Base-by-base conservation (phyloP, 2,113 vertebrate genomes). In the Penelope pileata region DNA sequence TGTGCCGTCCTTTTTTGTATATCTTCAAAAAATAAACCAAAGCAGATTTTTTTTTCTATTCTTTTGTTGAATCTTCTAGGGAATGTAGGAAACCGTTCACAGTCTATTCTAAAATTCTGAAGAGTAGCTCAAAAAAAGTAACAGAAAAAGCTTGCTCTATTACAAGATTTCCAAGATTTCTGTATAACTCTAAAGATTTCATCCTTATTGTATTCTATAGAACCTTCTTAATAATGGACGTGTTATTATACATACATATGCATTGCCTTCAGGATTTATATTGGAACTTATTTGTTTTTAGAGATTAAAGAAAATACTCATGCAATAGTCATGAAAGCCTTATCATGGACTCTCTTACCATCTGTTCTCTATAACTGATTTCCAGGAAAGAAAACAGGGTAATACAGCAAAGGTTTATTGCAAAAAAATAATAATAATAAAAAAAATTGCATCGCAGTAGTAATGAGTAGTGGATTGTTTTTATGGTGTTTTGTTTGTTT, bases 241-340 rank as follows among this genome's bases (percentile, higher is more conserved):
- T 56, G 34, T 54, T 6, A 27, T 68, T 67, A 58, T 58, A 5
- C 19, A 9, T 16, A 18, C 36, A 22, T 58, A 9, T 70, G 40
- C 21, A 29, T 51, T 75, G 48, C 48, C 48, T 64, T 34, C 58
- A 68, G 66, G 77, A 79, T 93, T 95, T 91, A 43, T 26, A 17
- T 8, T 64, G 53, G 48, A 92, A 30, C 15, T 40, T 88, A 42
- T 54, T 69, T 88, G 27, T 83, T 93, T 85, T 63, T 78, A 81
- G 60, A 88, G 86, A 92, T 92, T 94, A 90, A 43, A 68, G 58
- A 76, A 73, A 93, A 88, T 70, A 51, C 32, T 64, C n/a, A 7
- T 22, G 42, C 8, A n/a, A 21, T 30, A 72, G 86, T 42, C 77
- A 47, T 60, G 81, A 88, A 90, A 90, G 32, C n/a, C 36, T 86